Base-by-base conservation (phyloP, 2,888 invertebrate species). In the Amaurobius ferox region DNA sequence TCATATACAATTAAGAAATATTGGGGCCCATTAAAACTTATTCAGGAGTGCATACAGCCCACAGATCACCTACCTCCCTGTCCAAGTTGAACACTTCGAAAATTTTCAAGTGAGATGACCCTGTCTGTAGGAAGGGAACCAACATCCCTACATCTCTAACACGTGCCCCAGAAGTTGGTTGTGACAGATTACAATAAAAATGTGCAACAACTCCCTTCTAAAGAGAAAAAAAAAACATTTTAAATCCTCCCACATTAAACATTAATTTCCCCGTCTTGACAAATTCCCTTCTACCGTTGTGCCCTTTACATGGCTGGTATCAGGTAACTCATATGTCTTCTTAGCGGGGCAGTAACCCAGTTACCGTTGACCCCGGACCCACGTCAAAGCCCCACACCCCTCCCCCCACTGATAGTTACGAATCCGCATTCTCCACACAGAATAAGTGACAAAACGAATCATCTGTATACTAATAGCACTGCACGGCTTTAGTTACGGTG, bases 341-440 rank as follows among this genome's bases (percentile, higher is more conserved):
- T 55, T 55, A 16, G 23, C 55, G 16, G 55, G 55, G 55, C 55
- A 55, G 13, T 64, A 66, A 74, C 74, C 74, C 40, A 74, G 11
- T 74, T 74, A 44, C 64, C 28, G 44, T 29, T 74, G 62, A 64
- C 64, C 64, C 30, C 26, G 39, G 67, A 39, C 19, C 39, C 9
- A 9, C 35, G n/a, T n/a, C n/a, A n/a, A n/a, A n/a, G n/a, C 7
- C 30, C 67, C 39, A 0, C 28, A 3, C 30, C 11, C 11, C 11
- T 32, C 32, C 66, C 30, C 35, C 67, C 1, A 55, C 55, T 55
- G 23, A 23, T 55, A 55, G 55, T 55, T 55, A 55, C 23, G 55
- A 23, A 55, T 55, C 55, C 55, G 55, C 55, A 55, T 55, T 55
- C 55, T 55, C 23, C 55, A 1, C 23, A 5, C 35, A n/a, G 16